Evolutionary conservation across 2,888 invertebrate genomes (phyloP), one percentile per base, ranked within the genome.

Genomic region (Hypena proboscidalis): DNA sequence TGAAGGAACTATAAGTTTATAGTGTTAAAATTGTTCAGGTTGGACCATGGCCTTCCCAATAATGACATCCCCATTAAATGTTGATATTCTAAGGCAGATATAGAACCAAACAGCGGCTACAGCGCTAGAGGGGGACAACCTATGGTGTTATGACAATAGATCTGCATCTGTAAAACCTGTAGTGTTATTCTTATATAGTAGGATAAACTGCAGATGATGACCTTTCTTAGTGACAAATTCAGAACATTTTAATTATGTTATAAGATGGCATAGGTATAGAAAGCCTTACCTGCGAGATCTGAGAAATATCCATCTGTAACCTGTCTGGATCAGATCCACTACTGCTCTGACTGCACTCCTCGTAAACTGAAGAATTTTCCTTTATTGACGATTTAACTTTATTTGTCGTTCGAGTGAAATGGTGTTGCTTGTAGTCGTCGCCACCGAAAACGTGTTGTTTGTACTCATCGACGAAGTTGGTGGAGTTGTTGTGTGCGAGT

Each of bases 281-380:
- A n/a, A n/a, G n/a, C n/a, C 46, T 59, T 37, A 90, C 90, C 88
- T 90, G 90, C 60, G 90, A 89, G 81, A 90, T 84, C 70, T 90
- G 90, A 14, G 90, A 90, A 59, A 94, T 94, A 77, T 95, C 95
- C 81, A 95, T 95, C 70, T 95, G 95, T 64, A 95, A 83, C 65
- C 95, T 88, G 62, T 94, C 95, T 1, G 95, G 95, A 85, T 96
- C 95, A 0, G 95, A 95, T 58, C 94, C 94, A 73, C 93, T 94
- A 76, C 94, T 94, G 76, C 93, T 94, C 55, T 93, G 92, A 67
- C 93, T 93, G 70, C 92, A 92, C 27, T 92, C 93, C 56, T 92
- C 91, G 51, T 90, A 92, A 39, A 90, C 90, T 17, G 90, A 87
- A 35, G 91, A 77, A 55, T 87, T 92, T 45, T 92, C 92, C 54